phyloP scores from a whole-genome alignment of 2,113 vertebrate species.

The Marmota monax region DNA sequence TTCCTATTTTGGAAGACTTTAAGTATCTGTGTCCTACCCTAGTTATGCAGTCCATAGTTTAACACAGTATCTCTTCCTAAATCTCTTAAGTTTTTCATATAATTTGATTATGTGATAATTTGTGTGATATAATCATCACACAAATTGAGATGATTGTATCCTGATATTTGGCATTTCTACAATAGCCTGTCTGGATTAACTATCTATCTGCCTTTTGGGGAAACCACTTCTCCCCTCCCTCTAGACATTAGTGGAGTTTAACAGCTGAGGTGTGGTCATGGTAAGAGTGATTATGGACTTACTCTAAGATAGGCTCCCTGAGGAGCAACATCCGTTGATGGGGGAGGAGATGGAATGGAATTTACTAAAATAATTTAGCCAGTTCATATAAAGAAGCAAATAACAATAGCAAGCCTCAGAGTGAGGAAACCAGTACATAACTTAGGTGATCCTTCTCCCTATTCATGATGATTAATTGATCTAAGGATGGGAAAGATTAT shows the following conservation, averaged over 20 bases:
- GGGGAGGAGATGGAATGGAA: neutral
- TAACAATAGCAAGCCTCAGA: neutral
- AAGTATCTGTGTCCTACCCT: neutral
- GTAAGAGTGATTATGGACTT: neutral
- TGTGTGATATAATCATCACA: neutral
- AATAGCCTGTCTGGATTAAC: neutral
- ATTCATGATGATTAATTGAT: neutral
- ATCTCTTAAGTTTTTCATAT: constrained; percentile 32
- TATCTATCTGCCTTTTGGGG: neutral
- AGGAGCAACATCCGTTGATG: neutral
- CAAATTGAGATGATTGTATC: neutral
- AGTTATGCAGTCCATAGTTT: constrained; percentile 47
- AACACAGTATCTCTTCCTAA: neutral
- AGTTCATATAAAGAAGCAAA: neutral
- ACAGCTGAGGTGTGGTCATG: neutral
- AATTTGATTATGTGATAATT: too few relatives aligned
- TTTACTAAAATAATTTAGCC: neutral
- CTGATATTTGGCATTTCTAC: neutral
- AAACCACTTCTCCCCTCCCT: neutral
- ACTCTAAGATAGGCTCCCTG: neutral
- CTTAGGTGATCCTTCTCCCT: neutral
- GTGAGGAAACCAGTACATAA: neutral
- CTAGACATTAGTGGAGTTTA: neutral
- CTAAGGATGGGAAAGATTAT: neutral
- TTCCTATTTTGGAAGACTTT: constrained; percentile 9